Evolutionary conservation across 2,113 vertebrate genomes (phyloP).

Genomic region (Madoqua kirkii): DNA sequence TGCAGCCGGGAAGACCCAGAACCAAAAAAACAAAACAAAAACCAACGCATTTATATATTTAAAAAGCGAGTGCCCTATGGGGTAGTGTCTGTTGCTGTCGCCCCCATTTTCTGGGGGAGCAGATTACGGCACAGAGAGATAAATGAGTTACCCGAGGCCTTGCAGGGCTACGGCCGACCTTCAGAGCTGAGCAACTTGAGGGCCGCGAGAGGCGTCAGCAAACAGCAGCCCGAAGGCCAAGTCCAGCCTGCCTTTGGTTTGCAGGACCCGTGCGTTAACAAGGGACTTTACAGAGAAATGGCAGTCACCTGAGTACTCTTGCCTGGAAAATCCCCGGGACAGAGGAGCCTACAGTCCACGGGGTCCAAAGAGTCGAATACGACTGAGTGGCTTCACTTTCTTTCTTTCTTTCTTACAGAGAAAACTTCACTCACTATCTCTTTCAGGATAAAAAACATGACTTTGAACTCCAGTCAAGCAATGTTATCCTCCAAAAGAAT

Average conservation of each 20-base stretch:
- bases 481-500: not conserved
- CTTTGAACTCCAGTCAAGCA: not conserved
- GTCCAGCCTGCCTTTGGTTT: not conserved
- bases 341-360: not conserved
- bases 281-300: not conserved
- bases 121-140: not conserved
- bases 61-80: not conserved
- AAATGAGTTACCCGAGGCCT: not conserved
- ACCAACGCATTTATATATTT: too few species aligned
- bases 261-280: not conserved
- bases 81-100: not conserved
- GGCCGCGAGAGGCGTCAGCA: rapidly evolving
- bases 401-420: not conserved
- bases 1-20: not conserved
- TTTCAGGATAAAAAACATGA: not conserved
- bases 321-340: not conserved
- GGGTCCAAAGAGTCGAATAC: not conserved
- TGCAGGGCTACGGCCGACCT: not conserved
- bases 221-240: not conserved
- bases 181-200: not conserved
- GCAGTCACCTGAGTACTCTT: not conserved
- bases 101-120: not conserved
- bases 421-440: too few species aligned
- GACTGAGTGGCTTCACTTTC: not conserved
- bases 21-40: not conserved